Evolutionary conservation across 2,888 invertebrate species (phyloP).

Genomic region (Oscheius sp.): DNA sequence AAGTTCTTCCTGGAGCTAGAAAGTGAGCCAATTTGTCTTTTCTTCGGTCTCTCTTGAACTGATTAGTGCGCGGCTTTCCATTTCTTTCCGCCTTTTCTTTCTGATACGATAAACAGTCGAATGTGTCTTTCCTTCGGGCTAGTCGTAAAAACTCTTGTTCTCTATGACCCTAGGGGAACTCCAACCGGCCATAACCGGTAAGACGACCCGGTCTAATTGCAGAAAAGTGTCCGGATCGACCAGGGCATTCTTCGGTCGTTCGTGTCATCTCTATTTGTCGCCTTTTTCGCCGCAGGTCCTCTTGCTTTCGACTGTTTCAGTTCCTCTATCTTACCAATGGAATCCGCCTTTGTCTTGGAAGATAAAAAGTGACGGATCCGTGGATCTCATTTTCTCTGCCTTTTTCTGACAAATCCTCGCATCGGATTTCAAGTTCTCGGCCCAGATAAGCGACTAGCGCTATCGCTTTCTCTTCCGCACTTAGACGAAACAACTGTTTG

Average conservation of each 20-base stretch:
- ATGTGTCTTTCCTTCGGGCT: no score
- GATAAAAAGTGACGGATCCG: background rate
- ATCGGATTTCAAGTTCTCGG: constrained; percentile 13
- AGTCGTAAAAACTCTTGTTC: no score
- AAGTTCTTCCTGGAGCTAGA: no score
- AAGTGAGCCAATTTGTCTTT: no score
- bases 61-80: no score
- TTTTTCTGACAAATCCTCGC: constrained; percentile 17
- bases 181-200: no score
- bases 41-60: no score
- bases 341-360: no score
- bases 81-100: no score
- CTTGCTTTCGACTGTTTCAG: background rate
- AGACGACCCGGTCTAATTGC: constrained; percentile 3
- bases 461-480: constrained; percentile 1
- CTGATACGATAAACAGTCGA: no score
- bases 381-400: background rate
- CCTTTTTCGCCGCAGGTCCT: background rate
- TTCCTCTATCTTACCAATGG: no score
- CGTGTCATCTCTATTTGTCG: constrained; percentile 16
- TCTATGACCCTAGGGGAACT: no score
- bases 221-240: constrained; percentile 8
- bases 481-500: background rate
- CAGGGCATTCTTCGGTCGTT: constrained; percentile 14
- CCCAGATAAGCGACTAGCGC: background rate